A percentile compares a stretch with the other conserved stretches of the same genome.
Evolutionary conservation across 2,113 vertebrate genomes (phyloP).

Genomic region (Atherinomorus stipes): DNA sequence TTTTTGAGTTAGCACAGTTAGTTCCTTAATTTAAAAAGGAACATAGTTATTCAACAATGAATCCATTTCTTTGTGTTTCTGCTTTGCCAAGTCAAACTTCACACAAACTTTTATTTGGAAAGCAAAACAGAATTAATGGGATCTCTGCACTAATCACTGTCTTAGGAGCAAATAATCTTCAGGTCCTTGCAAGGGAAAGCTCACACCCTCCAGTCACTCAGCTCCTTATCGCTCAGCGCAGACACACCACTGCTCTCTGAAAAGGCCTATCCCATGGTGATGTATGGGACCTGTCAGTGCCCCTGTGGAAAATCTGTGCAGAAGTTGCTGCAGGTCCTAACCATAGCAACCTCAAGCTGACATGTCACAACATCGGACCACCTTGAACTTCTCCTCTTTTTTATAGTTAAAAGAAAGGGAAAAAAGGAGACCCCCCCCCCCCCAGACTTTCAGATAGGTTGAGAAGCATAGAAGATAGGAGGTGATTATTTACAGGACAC

Average conservation of each 20-base stretch:
- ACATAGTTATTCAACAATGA: not conserved
- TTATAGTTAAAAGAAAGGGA: not conserved
- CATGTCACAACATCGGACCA: slow-evolving; percentile 65
- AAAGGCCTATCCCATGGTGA: slow-evolving; percentile 61
- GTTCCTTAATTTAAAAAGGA: no score
- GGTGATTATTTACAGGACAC: slow-evolving; percentile 11
- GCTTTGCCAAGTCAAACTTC: not conserved
- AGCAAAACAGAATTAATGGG: slow-evolving; percentile 17
- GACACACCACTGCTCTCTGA: slow-evolving; percentile 41
- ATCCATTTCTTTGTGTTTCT: not conserved
- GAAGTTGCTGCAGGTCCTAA: slow-evolving; percentile 60
- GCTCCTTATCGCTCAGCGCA: slow-evolving; percentile 67
- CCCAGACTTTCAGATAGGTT: slow-evolving; percentile 23
- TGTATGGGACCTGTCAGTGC: slow-evolving; percentile 72
- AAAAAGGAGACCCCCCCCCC: no score
- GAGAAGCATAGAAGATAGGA: slow-evolving; percentile 10
- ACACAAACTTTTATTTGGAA: not conserved
- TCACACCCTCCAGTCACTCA: slow-evolving; percentile 37
- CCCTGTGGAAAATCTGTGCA: slow-evolving; percentile 57
- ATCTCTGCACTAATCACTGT: slow-evolving; percentile 10
- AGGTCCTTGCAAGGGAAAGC: slow-evolving; percentile 27
- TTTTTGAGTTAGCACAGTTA: no score
- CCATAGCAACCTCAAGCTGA: slow-evolving; percentile 62
- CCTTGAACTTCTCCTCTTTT: slow-evolving; percentile 31
- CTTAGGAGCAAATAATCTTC: slow-evolving; percentile 30